Conservation (phyloP, 2,888 invertebrate species). For the Drosophila kuntzei region DNA sequence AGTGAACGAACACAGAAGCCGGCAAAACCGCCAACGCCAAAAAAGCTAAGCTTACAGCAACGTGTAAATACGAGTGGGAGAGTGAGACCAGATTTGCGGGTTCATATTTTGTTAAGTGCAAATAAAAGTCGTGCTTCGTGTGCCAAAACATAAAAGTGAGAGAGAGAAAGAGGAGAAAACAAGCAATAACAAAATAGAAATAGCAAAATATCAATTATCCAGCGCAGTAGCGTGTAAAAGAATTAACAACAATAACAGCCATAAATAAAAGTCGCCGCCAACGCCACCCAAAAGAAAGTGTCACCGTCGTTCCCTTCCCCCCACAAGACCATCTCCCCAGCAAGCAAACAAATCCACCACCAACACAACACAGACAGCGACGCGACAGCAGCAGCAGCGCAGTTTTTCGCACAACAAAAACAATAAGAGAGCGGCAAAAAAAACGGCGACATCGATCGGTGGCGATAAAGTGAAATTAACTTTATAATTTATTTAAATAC, state of each 20-base stretch:
- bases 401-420: conserved; percentile 64
- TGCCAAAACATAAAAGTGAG: conserved; percentile 50
- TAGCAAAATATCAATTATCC: conserved; percentile 60
- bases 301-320: conserved; percentile 36
- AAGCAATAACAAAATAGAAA: conserved; percentile 47
- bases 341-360: conserved; percentile 59
- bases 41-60: conserved; percentile 42
- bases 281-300: conserved; percentile 64
- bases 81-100: conserved; percentile 52
- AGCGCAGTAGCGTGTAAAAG: conserved; percentile 57
- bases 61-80: conserved; percentile 55
- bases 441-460: conserved; percentile 47
- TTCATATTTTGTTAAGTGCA: conserved; percentile 61
- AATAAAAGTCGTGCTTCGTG: conserved; percentile 49
- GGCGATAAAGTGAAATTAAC: conserved; percentile 73
- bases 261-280: conserved; percentile 54
- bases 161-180: conserved; percentile 34
- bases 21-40: conserved; percentile 34
- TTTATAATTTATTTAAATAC: conserved; percentile 71
- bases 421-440: conserved; percentile 64
- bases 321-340: conserved; percentile 14
- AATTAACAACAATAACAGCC: conserved; percentile 58
- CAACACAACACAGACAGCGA: conserved; percentile 37
- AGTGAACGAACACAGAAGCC: conserved; percentile 50
- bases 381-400: conserved; percentile 41